Conservation (phyloP, 2,888 invertebrate genomes). For the Diogma glabrata region DNA sequence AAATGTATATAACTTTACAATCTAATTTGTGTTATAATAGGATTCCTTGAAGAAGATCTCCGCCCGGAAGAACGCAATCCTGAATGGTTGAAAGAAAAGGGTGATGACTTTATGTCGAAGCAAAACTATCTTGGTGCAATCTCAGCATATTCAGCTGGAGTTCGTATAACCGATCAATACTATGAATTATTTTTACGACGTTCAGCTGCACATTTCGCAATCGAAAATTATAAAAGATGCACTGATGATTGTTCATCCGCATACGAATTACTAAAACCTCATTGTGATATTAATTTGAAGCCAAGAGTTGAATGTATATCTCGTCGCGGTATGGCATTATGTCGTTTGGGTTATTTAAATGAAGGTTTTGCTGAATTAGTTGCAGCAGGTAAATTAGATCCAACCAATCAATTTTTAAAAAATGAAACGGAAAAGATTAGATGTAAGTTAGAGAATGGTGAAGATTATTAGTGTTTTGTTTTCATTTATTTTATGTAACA, state of each 20-base stretch:
- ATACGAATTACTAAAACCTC: conserved; percentile 60
- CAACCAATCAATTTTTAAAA: conserved; percentile 47
- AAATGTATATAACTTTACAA: not conserved
- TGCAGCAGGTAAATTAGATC: conserved; percentile 55
- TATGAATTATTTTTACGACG: conserved; percentile 64
- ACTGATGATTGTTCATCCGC: conserved; percentile 52
- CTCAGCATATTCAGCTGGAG: conserved; percentile 70
- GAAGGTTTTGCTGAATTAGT: conserved; percentile 66
- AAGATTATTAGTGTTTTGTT: not conserved
- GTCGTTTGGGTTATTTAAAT: conserved; percentile 52
- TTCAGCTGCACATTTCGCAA: conserved; percentile 65
- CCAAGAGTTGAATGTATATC: conserved; percentile 62
- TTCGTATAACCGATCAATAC: conserved; percentile 58
- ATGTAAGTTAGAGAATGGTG: conserved; percentile 12
- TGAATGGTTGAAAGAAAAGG: conserved; percentile 69
- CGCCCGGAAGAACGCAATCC: conserved; percentile 73
- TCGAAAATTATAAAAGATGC: conserved; percentile 63
- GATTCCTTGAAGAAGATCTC: conserved; percentile 60
- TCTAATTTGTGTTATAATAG: too few species aligned
- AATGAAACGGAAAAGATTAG: conserved; percentile 33
- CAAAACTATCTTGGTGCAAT: conserved; percentile 69
- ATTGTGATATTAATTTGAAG: conserved; percentile 55
- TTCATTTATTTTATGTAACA: not conserved
- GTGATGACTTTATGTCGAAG: conserved; percentile 61
- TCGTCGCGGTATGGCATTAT: conserved; percentile 61